Evolutionary conservation across 1,140 invertebrate genomes (phyloP), one percentile per base, ranked within the genome.

Genomic region (Eupeodes corollae): DNA sequence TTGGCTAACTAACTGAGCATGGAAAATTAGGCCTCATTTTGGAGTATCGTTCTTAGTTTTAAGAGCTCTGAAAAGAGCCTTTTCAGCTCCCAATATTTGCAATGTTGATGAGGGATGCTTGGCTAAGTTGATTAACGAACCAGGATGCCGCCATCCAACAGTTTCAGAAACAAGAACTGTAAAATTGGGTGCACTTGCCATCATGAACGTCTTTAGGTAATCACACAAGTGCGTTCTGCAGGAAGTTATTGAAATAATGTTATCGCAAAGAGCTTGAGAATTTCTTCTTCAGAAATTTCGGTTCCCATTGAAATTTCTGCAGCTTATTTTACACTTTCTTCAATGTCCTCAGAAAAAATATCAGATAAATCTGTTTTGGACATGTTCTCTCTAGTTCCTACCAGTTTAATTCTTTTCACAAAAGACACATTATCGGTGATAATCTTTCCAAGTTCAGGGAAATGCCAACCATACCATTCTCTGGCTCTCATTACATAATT

Each of bases 381-480:
- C 14, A 91, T 83, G 67, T 96, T 90, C 42, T 91, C 88, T 52
- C 94, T 72, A 26, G 88, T 89, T 13, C 89, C 89, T 54, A 99
- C 86, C 6, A 84, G 58, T 71, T 93, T 88, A 0, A 99, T 86
- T 6, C 84, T 80, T 73, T 94, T 93, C 1, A 95, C 88, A 72
- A 88, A 99, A 5, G 84, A 80, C 44, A 86, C 75, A 65, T 98
- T 96, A 63, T 99, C 97, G 3, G 86, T 83, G 12, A 99, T 78
- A 48, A 99, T 86, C 70, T 98, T 99, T n/a, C 88, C 83, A 1
- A 99, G 72, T 70, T 99, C 97, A 1, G 97, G 97, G 67, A 99
- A 99, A 72, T 99, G 97, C 96, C 96, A 99, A 0, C 96, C 95
- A 65, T 99, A 99, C 93, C 93, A 97, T 71, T 97, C 92, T 40